phyloP scores from a whole-genome alignment of 2,113 vertebrate species.

The Rhinogobius similis region DNA sequence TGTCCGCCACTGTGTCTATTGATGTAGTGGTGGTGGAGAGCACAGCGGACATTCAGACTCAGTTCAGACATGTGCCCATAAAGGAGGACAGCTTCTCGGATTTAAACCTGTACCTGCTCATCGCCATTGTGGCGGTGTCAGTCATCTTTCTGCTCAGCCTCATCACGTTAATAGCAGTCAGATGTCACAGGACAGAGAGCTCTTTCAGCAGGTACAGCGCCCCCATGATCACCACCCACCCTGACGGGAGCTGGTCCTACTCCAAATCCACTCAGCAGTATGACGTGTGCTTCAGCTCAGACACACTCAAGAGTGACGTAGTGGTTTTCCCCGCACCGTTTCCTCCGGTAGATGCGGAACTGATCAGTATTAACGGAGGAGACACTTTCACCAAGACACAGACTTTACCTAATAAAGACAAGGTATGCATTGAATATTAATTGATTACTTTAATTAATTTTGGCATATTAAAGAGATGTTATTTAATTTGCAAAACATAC shows the following conservation, averaged over 20 bases:
- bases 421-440: conserved; percentile 14
- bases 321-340: conserved; percentile 59
- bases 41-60: conserved; percentile 57
- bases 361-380: conserved; percentile 68
- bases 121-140: conserved; percentile 71
- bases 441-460: too few species aligned
- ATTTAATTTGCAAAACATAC: too few species aligned
- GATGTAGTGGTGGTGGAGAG: conserved; percentile 70
- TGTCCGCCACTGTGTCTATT: conserved; percentile 71
- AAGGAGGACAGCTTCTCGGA: conserved; percentile 67
- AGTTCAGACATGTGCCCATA: conserved; percentile 50
- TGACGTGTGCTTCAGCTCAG: conserved; percentile 74
- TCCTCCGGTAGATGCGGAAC: conserved; percentile 60
- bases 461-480: too few species aligned
- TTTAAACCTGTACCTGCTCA: conserved; percentile 69
- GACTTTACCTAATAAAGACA: conserved; percentile 51
- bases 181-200: conserved; percentile 58
- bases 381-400: conserved; percentile 68
- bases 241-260: conserved; percentile 74
- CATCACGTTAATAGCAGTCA: conserved; percentile 57
- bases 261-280: conserved; percentile 72
- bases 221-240: conserved; percentile 67
- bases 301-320: conserved; percentile 71
- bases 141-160: conserved; percentile 73
- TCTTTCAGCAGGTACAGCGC: conserved; percentile 49